Evolutionary conservation across 1,140 invertebrate species (phyloP).

Genomic region (Bemisia tabaci): DNA sequence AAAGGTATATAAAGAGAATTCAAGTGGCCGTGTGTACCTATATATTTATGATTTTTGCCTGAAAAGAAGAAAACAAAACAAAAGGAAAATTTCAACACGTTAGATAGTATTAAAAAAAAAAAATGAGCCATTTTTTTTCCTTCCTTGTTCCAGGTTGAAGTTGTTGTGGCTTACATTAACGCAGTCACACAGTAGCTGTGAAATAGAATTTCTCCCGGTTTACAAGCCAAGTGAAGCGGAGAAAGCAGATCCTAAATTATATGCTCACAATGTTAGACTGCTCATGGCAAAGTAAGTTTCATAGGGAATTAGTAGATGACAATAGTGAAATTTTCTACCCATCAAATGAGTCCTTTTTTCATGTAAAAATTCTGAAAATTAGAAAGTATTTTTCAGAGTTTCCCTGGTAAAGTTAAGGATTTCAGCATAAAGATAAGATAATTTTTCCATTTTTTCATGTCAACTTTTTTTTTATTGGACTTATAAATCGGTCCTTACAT

Average conservation of each 20-base stretch:
- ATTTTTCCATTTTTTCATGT: background rate
- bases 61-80: no score
- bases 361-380: no score
- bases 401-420: no score
- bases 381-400: no score
- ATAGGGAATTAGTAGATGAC: slow-evolving; percentile 4
- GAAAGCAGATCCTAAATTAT: slow-evolving; percentile 73
- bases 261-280: slow-evolving; percentile 76
- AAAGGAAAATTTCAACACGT: no score
- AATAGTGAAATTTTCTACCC: slow-evolving; percentile 5
- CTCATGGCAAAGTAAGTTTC: slow-evolving; percentile 71
- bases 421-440: background rate
- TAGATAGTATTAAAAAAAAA: no score
- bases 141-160: slow-evolving; percentile 50
- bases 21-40: no score
- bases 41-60: no score
- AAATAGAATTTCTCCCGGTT: slow-evolving; percentile 90
- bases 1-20: no score
- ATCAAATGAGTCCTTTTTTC: slow-evolving; percentile 5
- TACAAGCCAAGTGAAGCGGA: slow-evolving; percentile 79
- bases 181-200: slow-evolving; percentile 76
- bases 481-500: no score
- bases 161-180: slow-evolving; percentile 82
- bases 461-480: slow-evolving; percentile 9
- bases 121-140: no score